phyloP scores from a whole-genome alignment of 2,888 invertebrate genomes.

The Pandemis cinnamomeana region DNA sequence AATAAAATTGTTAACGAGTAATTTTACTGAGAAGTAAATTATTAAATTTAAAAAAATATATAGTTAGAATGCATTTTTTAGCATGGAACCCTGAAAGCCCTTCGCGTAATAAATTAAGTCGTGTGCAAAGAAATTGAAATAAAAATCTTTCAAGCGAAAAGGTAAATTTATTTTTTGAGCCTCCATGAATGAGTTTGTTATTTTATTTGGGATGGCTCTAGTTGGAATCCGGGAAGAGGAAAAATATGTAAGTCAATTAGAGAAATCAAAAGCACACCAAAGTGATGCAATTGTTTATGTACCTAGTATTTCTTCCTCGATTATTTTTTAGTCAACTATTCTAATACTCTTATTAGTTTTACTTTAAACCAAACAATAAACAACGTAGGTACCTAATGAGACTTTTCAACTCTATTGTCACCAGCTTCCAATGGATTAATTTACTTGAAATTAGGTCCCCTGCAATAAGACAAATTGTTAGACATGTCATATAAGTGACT shows the following conservation, averaged over 20 bases:
- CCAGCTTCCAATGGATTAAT: no score
- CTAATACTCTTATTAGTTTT: no score
- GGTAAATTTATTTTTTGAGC: slow-evolving; percentile 29
- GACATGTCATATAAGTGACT: no score
- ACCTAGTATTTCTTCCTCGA: neutral
- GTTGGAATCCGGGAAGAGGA: neutral
- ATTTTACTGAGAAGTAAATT: no score
- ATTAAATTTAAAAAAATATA: no score
- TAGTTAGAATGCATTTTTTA: neutral
- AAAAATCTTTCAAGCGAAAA: slow-evolving; percentile 29
- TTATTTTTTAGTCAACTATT: no score
- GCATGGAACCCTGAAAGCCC: slow-evolving; percentile 20
- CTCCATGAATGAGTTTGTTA: slow-evolving; percentile 19
- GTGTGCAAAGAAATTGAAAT: slow-evolving; percentile 37
- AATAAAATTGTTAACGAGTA: no score
- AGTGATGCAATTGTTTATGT: neutral
- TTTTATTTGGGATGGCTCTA: slow-evolving; percentile 10
- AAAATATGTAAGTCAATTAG: neutral
- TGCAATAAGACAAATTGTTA: no score
- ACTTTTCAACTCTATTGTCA: no score
- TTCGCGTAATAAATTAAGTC: slow-evolving; percentile 31
- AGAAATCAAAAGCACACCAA: neutral
- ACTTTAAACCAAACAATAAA: no score
- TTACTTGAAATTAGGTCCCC: no score
- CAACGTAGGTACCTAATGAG: no score